Evolutionary conservation across 2,888 invertebrate species (phyloP).

Genomic region (Drosophila atroscutellata): DNA sequence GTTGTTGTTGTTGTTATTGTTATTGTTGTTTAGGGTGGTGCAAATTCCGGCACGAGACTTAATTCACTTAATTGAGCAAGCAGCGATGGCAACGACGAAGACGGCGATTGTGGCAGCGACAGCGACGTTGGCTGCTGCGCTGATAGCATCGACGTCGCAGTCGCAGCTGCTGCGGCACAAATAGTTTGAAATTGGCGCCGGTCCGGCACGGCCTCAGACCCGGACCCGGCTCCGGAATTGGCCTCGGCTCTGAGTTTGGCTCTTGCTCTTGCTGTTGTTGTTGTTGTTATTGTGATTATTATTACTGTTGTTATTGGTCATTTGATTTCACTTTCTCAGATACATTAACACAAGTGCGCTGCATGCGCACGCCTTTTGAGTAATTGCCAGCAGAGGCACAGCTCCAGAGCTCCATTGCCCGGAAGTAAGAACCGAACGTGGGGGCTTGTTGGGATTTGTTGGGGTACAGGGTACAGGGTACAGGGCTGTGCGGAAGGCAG

Average conservation of each 20-base stretch:
- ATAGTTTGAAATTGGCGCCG: slow-evolving; percentile 74
- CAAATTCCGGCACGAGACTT: slow-evolving; percentile 81
- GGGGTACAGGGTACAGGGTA: background rate
- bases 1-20: slow-evolving; percentile 46
- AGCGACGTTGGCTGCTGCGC: slow-evolving; percentile 21
- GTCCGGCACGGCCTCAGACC: slow-evolving; percentile 54
- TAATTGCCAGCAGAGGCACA: slow-evolving; percentile 69
- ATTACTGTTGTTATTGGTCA: slow-evolving; percentile 42
- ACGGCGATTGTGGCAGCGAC: slow-evolving; percentile 17
- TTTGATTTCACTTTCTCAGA: slow-evolving; percentile 73
- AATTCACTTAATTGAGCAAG: slow-evolving; percentile 80
- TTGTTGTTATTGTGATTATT: slow-evolving; percentile 3
- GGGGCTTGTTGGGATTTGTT: background rate
- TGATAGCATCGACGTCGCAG: slow-evolving; percentile 33
- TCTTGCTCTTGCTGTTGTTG: slow-evolving; percentile 25
- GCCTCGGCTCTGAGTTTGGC: slow-evolving; percentile 28
- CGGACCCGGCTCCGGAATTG: slow-evolving; percentile 46
- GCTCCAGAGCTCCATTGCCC: slow-evolving; percentile 1
- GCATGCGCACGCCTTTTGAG: slow-evolving; percentile 78
- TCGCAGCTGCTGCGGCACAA: slow-evolving; percentile 44
- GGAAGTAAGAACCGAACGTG: slow-evolving; percentile 1
- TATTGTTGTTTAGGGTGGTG: slow-evolving; percentile 69
- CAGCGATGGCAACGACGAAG: slow-evolving; percentile 47
- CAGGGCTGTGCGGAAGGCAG: slow-evolving; percentile 16
- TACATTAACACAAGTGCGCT: slow-evolving; percentile 75